Base-by-base conservation (phyloP, 2,888 invertebrate species). In the Trissoscelio sp. region DNA sequence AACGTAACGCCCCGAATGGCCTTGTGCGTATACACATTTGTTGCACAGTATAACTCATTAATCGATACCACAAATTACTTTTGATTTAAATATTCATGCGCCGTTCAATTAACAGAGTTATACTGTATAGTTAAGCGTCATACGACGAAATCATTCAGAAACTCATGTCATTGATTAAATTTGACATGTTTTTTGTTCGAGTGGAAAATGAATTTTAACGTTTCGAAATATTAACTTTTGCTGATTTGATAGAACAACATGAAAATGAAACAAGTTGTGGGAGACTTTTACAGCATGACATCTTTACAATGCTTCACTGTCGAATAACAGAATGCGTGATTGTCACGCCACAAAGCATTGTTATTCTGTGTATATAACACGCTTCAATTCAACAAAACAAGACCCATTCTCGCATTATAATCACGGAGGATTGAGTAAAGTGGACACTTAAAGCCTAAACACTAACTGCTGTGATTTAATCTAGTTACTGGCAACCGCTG, bases 1-100 rank as follows among this genome's bases (percentile, higher is more conserved):
- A 67, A 60, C 67, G 60, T 44, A 24, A 75, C 67, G 67, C 75
- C 73, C 74, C 66, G 62, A 11, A 39, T 34, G 74, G 57, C 74
- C 74, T 74, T 66, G 66, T 37, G 66, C 66, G 37, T 66, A 48
- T 46, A 34, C 20, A 55, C 74, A 64, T 55, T 64, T 46, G 31
- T 73, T 55, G 46, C 24, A 39, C 18, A 34, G 44, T 58, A 66
- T 48, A 57, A 64, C 39, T 64, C 73, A 46, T 39, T 66, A 57
- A 74, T 74, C 74, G 66, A 74, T 74, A 62, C 18, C 24, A 18
- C 55, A 62, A 64, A 74, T 64, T 55, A 60, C 58, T 55, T 60
- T 60, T 51, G 51, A 31, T 62, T 74, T 74, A 55, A 64, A 57
- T 64, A 74, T 64, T 74, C 34, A 74, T 74, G 6, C 14, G 28